Evolutionary conservation across 2,888 invertebrate species (phyloP), one percentile per base, ranked within the genome.

Genomic region (Ochlodes sylvanus): DNA sequence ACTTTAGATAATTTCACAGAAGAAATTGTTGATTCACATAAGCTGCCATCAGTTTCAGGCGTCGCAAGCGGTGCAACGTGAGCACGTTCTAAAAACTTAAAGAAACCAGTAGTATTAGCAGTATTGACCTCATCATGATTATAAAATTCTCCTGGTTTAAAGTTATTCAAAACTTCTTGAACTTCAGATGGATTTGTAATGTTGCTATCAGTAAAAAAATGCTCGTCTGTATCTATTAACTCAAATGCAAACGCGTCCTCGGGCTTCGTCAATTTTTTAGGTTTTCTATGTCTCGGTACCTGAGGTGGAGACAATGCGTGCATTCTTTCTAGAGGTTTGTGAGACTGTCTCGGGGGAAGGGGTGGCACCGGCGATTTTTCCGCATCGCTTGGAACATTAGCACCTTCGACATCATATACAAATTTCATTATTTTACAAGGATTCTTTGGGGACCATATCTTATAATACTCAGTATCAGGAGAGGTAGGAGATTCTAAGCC

Each of bases 201-300:
- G 72, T 92, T 90, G 74, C 92, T 93, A 73, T 93, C 93, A 1
- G 92, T 92, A 76, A 92, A 92, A 77, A 91, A 93, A 72, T 94
- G 94, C 81, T 97, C 97, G 80, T 97, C 97, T 12, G 96, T 97
- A 79, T 97, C 97, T 70, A 97, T 96, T 69, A 97, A 94, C 85
- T 97, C 97, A 83, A 97, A 97, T 74, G 95, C 96, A 82, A 97
- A 97, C 57, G 96, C 95, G 83, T 97, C 97, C 83, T 97, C 97
- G 52, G 95, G 95, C 72, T 94, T 94, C 55, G 93, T 87, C 69
- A 94, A 84, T 78, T 94, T 95, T 84, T 95, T 95, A 72, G 95
- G 95, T 86, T 96, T 96, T 77, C 95, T 94, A 78, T 95, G 95
- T 69, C 95, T 88, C 55, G 95, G 94, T 76, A 97, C 94, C 82